phyloP scores from a whole-genome alignment of 2,888 invertebrate genomes.

The Hydroisotoma schaefferi region DNA sequence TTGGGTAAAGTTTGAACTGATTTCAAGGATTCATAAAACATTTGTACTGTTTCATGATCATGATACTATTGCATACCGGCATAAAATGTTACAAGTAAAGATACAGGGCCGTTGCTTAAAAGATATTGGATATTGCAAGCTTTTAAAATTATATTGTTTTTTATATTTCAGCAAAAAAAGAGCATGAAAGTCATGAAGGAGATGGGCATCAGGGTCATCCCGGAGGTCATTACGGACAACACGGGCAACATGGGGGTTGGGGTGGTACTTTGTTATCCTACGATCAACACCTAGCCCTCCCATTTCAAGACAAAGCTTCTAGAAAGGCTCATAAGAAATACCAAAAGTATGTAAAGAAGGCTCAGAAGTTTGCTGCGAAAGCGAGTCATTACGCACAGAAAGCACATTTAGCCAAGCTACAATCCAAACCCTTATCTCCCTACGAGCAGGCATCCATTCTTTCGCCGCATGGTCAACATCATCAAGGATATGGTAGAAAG shows the following conservation, averaged over 20 bases:
- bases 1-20: conserved; percentile 11
- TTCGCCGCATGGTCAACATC: neutral
- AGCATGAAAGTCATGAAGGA: neutral
- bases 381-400: conserved; percentile 10
- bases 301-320: conserved; percentile 2
- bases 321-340: conserved; percentile 9
- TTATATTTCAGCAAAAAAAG: neutral
- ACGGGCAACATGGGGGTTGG: neutral
- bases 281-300: conserved; percentile 5
- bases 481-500: neutral
- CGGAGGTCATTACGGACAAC: neutral
- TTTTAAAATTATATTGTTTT: too few relatives aligned
- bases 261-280: neutral
- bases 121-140: too few relatives aligned
- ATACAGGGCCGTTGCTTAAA: too few relatives aligned
- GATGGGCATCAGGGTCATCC: neutral
- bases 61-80: too few relatives aligned
- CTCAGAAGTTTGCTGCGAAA: conserved; percentile 8
- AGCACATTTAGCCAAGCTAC: neutral
- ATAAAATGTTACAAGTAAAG: too few relatives aligned
- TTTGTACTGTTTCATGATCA: too few relatives aligned
- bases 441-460: too few relatives aligned
- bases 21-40: neutral
- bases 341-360: conserved; percentile 6
- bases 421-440: too few relatives aligned